phyloP scores from a whole-genome alignment of 2,797 vertebrate genomes.

The Urocyon cinereoargenteus region DNA sequence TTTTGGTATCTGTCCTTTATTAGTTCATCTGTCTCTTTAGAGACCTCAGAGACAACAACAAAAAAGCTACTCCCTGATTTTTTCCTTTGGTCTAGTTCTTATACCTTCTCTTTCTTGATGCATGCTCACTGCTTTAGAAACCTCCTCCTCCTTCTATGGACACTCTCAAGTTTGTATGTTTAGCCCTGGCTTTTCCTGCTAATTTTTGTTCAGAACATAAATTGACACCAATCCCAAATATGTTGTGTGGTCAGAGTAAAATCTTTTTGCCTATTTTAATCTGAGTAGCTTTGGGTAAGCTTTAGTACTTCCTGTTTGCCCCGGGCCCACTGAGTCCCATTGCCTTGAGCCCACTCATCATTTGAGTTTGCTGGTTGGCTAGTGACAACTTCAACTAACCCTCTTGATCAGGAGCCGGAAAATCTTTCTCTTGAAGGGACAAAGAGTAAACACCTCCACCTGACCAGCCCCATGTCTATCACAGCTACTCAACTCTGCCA shows the following conservation, averaged over 20 bases:
- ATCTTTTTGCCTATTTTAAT: neutral
- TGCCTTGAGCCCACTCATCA: too few species aligned
- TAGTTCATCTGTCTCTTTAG: neutral
- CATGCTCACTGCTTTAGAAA: neutral
- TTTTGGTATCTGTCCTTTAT: neutral
- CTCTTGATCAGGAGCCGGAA: neutral
- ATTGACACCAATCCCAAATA: neutral
- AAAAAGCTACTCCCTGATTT: neutral
- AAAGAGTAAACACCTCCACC: neutral
- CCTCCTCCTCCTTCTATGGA: neutral
- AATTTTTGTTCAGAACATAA: neutral
- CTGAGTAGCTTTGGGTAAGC: neutral
- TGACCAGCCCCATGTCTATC: neutral
- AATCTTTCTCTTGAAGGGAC: neutral
- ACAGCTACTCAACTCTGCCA: neutral
- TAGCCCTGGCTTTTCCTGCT: neutral
- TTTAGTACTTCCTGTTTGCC: neutral
- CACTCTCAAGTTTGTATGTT: neutral
- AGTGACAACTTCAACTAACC: neutral
- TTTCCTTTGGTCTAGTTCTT: neutral
- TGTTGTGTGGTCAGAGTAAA: neutral
- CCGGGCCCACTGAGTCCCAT: neutral
- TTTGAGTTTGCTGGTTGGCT: neutral
- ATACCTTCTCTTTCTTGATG: neutral
- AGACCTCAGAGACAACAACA: neutral